These are phyloP conservation scores for Brachylomia viminalis DNA, from an alignment of 2,888 invertebrate genomes.

Conservation along the genomic window DNA sequence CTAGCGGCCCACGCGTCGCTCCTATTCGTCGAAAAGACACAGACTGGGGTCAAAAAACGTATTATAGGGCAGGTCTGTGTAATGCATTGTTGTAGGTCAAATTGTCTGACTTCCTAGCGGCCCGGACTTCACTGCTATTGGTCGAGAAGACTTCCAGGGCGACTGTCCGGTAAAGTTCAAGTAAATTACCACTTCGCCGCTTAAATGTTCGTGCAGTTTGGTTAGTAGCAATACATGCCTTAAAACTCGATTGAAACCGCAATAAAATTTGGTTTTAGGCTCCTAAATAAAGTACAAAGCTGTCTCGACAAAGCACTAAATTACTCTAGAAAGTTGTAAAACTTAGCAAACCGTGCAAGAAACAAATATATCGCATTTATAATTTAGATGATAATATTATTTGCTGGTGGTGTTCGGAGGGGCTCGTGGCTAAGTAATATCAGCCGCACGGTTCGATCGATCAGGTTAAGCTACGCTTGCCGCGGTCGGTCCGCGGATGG, in stretches of 20 bases:
- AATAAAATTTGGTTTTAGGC: not conserved
- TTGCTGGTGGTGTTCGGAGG: no score
- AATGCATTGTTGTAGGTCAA: slow-evolving; percentile 77
- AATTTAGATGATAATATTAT: not conserved
- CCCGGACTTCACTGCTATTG: slow-evolving; percentile 95
- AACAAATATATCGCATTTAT: not conserved
- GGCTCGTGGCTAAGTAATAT: no score
- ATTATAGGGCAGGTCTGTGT: slow-evolving; percentile 94
- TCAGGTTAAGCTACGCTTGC: no score
- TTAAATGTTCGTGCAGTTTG: not conserved
- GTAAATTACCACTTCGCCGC: not conserved
- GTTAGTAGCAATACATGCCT: not conserved
- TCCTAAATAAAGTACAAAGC: not conserved
- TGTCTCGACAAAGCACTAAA: not conserved
- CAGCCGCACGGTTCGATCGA: no score
- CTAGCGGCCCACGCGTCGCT: slow-evolving; percentile 96
- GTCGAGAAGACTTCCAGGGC: slow-evolving; percentile 98
- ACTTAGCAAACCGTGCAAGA: not conserved
- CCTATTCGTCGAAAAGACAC: slow-evolving; percentile 97
- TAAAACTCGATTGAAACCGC: not conserved
- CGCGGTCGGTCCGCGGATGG: no score
- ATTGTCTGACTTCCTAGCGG: slow-evolving; percentile 95
- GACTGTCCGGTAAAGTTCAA: slow-evolving; percentile 91
- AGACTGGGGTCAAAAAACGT: slow-evolving; percentile 95
- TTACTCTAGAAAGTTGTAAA: not conserved